These are phyloP conservation scores for Psophia crepitans DNA, from an alignment of 2,113 vertebrate species.

Conservation along the genomic window DNA sequence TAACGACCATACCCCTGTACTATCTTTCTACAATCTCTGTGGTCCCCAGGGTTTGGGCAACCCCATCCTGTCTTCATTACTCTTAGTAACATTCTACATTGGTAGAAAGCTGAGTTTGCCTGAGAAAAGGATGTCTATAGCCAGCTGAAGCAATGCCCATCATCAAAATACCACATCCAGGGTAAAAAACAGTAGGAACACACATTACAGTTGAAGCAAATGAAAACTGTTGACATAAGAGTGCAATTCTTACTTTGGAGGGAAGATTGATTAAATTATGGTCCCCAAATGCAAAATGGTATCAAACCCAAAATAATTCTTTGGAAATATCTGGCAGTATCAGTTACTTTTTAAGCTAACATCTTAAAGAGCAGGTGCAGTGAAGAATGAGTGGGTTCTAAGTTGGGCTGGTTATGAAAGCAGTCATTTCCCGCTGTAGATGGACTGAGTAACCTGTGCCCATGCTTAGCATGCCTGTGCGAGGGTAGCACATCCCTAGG, in stretches of 20 bases:
- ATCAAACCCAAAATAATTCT: background rate
- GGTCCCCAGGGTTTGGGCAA: background rate
- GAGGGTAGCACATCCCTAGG: background rate
- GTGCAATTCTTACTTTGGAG: background rate
- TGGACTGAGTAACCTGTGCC: background rate
- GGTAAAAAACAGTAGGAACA: background rate
- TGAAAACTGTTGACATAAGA: background rate
- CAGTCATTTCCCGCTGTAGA: background rate
- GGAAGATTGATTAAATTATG: background rate
- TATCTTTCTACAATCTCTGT: background rate
- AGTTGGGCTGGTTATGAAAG: background rate
- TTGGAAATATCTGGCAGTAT: background rate
- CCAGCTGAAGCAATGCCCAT: background rate
- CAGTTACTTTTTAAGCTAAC: background rate
- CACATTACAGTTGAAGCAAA: background rate
- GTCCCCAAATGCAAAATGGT: background rate
- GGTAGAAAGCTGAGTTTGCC: background rate
- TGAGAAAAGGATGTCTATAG: background rate
- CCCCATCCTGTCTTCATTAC: background rate
- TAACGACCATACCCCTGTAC: background rate
- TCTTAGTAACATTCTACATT: background rate
- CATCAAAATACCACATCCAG: background rate
- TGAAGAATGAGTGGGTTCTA: background rate
- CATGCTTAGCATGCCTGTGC: rapidly evolving
- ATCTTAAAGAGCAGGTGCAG: background rate